Percentiles rank a stretch among this genome's conserved stretches.
Conservation (phyloP, 2,888 invertebrate species). For the Elaeidobius kamerunicus region DNA sequence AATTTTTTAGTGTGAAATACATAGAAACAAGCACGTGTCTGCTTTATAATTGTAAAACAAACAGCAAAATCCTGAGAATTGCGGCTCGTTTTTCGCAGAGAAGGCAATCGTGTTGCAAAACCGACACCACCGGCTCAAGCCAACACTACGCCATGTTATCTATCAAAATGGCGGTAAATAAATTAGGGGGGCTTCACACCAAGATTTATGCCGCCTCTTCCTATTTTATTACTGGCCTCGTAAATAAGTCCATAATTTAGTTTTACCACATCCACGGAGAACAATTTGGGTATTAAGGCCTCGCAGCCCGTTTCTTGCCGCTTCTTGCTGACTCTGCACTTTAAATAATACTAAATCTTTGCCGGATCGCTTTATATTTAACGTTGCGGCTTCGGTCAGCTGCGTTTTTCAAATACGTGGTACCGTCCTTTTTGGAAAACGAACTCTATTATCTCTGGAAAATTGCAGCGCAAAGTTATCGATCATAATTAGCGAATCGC, state of each 20-base stretch:
- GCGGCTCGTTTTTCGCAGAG: not conserved
- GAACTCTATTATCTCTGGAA: not conserved
- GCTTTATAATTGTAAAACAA: no score
- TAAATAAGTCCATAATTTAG: slow-evolving; percentile 30
- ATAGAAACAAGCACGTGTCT: no score
- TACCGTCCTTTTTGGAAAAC: not conserved
- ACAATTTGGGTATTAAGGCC: slow-evolving; percentile 14
- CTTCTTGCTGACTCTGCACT: no score
- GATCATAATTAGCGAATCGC: no score
- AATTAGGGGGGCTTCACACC: slow-evolving; percentile 25
- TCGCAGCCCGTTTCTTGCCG: slow-evolving; percentile 4
- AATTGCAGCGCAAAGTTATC: no score
- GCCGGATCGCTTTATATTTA: slow-evolving; percentile 1
- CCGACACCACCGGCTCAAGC: not conserved
- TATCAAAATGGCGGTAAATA: slow-evolving; percentile 29
- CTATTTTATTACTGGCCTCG: slow-evolving; percentile 28
- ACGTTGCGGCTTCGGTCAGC: not conserved
- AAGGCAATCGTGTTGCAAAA: not conserved
- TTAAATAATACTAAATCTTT: slow-evolving; percentile 16
- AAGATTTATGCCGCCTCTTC: slow-evolving; percentile 26
- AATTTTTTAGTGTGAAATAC: no score
- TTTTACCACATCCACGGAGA: slow-evolving; percentile 26
- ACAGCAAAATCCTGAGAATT: not conserved
- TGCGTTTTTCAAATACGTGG: not conserved
- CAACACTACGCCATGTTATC: slow-evolving; percentile 15